These are phyloP conservation scores for Lophius piscatorius DNA, from an alignment of 2,113 vertebrate genomes.

Conservation along the genomic window DNA sequence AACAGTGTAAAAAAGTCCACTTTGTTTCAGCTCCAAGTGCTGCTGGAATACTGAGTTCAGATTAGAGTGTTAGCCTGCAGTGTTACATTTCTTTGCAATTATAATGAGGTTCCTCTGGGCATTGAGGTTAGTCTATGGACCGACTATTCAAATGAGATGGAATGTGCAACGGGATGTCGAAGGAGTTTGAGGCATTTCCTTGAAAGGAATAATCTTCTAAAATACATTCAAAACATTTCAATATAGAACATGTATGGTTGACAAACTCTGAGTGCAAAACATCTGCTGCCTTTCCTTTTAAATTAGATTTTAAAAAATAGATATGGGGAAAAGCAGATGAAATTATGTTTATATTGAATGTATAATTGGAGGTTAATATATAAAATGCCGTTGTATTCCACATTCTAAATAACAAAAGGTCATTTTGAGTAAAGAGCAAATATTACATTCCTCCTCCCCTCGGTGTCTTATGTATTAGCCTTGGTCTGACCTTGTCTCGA, in stretches of 20 bases:
- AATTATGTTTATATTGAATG: constrained; percentile 12
- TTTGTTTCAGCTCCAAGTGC: constrained; percentile 48
- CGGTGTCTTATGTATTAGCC: constrained; percentile 64
- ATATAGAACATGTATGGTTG: constrained; percentile 6
- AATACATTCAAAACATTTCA: constrained; percentile 40
- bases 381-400: constrained; percentile 34
- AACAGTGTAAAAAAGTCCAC: constrained; percentile 18
- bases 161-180: constrained; percentile 61
- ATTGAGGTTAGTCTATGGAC: constrained; percentile 64
- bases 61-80: constrained; percentile 55
- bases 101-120: constrained; percentile 61
- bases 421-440: constrained; percentile 32
- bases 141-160: constrained; percentile 59
- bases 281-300: constrained; percentile 1
- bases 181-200: constrained; percentile 62
- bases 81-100: constrained; percentile 68
- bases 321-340: constrained; percentile 10
- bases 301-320: constrained; percentile 7
- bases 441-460: constrained; percentile 35
- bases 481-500: constrained; percentile 77
- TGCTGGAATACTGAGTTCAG: constrained; percentile 56
- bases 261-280: background rate
- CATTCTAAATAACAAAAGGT: constrained; percentile 11
- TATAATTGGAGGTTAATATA: constrained; percentile 1
- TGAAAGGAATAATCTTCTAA: constrained; percentile 33